These are phyloP conservation scores for Zosterops pallidus DNA, from an alignment of 2,113 vertebrate genomes.

Conservation along the genomic window DNA sequence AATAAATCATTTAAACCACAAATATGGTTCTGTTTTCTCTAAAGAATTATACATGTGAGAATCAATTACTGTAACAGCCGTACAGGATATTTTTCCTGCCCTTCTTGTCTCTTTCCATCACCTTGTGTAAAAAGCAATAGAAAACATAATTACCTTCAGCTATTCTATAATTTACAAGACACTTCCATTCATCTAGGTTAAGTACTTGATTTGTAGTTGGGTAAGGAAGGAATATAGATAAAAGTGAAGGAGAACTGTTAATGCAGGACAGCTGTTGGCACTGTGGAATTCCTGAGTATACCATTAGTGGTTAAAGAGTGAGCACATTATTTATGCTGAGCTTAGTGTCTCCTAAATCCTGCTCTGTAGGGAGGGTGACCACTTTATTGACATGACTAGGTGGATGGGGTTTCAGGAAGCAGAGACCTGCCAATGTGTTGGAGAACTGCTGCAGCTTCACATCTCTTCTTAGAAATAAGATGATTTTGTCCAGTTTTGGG, in stretches of 20 bases:
- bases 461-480: neutral
- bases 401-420: neutral
- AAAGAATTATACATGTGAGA: neutral
- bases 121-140: neutral
- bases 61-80: neutral
- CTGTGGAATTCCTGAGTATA: neutral
- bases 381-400: neutral
- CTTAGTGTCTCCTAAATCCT: neutral
- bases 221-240: neutral
- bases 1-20: neutral
- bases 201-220: neutral
- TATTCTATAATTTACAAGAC: neutral
- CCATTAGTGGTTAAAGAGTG: neutral
- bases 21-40: neutral
- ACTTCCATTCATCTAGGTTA: neutral
- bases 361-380: neutral
- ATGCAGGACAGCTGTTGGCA: neutral
- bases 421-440: accelerated
- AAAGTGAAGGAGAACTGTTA: neutral
- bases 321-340: neutral
- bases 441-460: neutral
- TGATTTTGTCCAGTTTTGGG: neutral
- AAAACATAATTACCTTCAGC: neutral
- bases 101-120: neutral
- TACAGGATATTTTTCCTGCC: neutral